These are phyloP conservation scores for Diacarnus erythraeanus DNA, from an alignment of 37 sponge, comb jelly and placozoan genomes.

Conservation along the genomic window DNA sequence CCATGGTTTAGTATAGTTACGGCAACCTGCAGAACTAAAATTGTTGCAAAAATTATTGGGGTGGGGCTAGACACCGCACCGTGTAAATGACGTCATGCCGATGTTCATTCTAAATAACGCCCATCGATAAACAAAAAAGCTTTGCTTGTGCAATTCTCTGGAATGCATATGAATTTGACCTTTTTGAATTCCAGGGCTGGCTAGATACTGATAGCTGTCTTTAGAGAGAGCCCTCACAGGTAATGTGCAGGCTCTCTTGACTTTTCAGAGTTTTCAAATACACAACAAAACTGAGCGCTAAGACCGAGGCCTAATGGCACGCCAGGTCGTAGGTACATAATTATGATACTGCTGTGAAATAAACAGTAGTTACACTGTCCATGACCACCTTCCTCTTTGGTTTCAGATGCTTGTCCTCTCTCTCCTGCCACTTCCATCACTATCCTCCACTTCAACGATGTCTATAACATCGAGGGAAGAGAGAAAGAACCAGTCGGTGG, in stretches of 20 bases:
- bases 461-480: constrained; percentile 73
- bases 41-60: not conserved
- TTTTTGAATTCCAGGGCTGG: too few species aligned
- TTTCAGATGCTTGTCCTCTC: too few species aligned
- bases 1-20: constrained; percentile 8
- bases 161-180: not conserved
- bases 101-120: constrained; percentile 5
- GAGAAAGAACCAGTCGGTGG: constrained; percentile 84
- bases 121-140: not conserved
- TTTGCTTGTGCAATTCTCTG: not conserved
- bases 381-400: too few species aligned
- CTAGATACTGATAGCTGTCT: too few species aligned
- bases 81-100: not conserved
- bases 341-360: not conserved
- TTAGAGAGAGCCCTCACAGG: too few species aligned
- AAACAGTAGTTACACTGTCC: not conserved
- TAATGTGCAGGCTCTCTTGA: too few species aligned
- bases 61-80: not conserved
- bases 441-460: constrained; percentile 89
- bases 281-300: not conserved
- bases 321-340: not conserved
- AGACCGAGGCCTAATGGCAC: not conserved
- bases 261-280: too few species aligned
- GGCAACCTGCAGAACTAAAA: too few species aligned
- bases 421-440: constrained; percentile 18